Evolutionary conservation across 1,140 invertebrate species (phyloP).

Genomic region (Papilio xuthus): DNA sequence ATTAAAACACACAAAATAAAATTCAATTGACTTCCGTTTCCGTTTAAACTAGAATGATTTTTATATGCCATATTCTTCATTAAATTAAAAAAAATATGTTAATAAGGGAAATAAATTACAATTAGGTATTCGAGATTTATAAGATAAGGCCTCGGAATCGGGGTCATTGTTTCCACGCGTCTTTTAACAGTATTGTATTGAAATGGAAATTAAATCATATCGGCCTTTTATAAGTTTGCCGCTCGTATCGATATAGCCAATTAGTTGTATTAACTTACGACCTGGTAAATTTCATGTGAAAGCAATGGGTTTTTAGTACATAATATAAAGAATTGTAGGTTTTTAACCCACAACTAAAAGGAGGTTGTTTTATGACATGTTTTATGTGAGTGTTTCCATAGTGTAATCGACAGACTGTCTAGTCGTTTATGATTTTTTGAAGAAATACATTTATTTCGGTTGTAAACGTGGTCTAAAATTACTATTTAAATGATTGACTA

Average conservation of each 20-base stretch:
- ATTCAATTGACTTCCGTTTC: slow-evolving; percentile 20
- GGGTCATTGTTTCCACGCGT: slow-evolving; percentile 20
- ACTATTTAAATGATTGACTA: no score
- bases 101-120: slow-evolving; percentile 5
- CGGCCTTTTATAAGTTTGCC: neutral
- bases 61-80: neutral
- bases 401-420: no score
- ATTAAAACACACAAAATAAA: neutral
- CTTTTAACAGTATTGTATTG: slow-evolving; percentile 22
- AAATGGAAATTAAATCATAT: slow-evolving; percentile 20
- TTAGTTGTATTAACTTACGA: slow-evolving; percentile 3
- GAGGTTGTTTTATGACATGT: no score
- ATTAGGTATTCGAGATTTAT: slow-evolving; percentile 18
- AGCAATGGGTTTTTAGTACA: no score
- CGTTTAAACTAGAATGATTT: neutral
- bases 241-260: neutral
- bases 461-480: no score
- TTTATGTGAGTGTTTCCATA: no score
- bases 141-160: slow-evolving; percentile 10
- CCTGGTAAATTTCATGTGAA: neutral
- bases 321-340: no score
- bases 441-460: no score
- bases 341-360: no score
- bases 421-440: no score
- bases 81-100: slow-evolving; percentile 5